These are phyloP conservation scores for Tapirus terrestris DNA, from an alignment of 2,113 vertebrate genomes.

Conservation along the genomic window DNA sequence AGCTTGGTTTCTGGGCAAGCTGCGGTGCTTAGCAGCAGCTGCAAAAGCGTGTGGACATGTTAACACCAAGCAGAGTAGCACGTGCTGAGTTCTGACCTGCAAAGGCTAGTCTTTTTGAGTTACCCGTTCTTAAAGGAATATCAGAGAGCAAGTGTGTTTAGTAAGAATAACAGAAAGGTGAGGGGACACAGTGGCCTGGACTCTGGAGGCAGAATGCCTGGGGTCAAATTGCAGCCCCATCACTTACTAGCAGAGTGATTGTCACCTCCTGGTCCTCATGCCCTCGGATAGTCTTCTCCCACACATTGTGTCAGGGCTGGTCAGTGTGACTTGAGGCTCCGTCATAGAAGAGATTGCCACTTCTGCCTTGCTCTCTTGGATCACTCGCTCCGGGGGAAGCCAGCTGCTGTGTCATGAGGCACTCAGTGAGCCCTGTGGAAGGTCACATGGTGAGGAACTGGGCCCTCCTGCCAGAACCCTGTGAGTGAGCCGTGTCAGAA, in stretches of 20 bases:
- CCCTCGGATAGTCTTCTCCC: background rate
- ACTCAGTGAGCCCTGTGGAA: background rate
- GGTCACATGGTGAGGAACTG: background rate
- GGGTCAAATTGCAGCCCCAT: background rate
- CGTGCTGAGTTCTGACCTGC: background rate
- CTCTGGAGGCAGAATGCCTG: background rate
- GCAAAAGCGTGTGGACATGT: background rate
- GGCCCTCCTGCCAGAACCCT: background rate
- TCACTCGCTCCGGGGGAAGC: background rate
- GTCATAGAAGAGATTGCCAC: background rate
- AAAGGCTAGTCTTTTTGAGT: constrained; percentile 10
- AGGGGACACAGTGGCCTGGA: background rate
- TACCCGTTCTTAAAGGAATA: background rate
- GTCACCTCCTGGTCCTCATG: background rate
- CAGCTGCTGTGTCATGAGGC: background rate
- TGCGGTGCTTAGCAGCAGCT: constrained; percentile 43
- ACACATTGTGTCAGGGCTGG: background rate
- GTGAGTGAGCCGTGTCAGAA: background rate
- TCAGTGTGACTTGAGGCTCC: background rate
- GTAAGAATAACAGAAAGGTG: background rate
- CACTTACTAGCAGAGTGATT: background rate
- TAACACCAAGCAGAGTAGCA: background rate
- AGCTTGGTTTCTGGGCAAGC: constrained; percentile 55
- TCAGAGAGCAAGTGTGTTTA: background rate
- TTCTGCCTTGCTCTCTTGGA: background rate